These are phyloP conservation scores for Myotis pilosus DNA, from an alignment of 2,797 vertebrate species.

Conservation along the genomic window DNA sequence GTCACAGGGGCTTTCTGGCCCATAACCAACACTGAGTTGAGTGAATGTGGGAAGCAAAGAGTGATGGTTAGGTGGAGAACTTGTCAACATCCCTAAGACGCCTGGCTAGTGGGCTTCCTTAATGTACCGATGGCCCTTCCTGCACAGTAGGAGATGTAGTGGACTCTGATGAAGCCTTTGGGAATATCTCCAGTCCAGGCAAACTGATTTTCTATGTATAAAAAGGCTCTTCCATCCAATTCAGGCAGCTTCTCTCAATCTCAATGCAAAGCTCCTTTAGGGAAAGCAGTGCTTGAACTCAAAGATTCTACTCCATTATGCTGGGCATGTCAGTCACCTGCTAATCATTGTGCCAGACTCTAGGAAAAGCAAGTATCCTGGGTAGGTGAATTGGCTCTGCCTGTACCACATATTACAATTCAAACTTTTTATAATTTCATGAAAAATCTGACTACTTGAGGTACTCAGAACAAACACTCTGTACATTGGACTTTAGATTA, in stretches of 20 bases:
- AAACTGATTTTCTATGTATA: not conserved
- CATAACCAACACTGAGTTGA: not conserved
- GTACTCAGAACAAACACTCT: not conserved
- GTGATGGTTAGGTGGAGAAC: not conserved
- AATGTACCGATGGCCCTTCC: not conserved
- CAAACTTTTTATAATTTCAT: not conserved
- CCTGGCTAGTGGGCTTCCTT: not conserved
- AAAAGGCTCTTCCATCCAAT: not conserved
- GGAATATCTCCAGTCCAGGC: not conserved
- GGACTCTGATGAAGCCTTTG: not conserved
- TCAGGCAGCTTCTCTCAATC: slow-evolving; percentile 2
- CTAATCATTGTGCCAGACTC: not conserved
- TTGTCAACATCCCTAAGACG: not conserved
- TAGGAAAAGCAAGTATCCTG: not conserved
- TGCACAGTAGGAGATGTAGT: not conserved
- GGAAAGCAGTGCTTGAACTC: not conserved
- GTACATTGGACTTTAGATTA: not conserved
- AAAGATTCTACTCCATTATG: not conserved
- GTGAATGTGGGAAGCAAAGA: not conserved
- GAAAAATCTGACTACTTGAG: not conserved
- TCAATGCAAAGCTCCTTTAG: slow-evolving; percentile 11
- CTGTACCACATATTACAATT: not conserved
- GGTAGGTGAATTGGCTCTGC: not conserved
- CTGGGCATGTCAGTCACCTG: not conserved
- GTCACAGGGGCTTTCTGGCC: not conserved